Conservation (phyloP, 2,113 vertebrate genomes). For the Dinomys branickii region DNA sequence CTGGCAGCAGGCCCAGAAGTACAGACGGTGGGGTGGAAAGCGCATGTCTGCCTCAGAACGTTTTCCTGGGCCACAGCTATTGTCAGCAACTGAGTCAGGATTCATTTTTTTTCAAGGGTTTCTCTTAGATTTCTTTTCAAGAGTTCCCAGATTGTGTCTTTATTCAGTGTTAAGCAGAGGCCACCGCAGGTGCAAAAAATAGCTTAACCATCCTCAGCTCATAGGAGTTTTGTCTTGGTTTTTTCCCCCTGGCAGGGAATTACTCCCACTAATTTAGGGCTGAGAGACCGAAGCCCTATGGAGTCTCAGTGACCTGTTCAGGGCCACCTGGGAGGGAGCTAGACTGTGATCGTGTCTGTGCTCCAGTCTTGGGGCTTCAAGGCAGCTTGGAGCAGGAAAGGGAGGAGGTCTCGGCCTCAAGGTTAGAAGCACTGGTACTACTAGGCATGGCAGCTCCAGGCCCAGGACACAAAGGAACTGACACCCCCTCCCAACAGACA, state of each 20-base stretch:
- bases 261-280: not conserved
- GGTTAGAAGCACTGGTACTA: not conserved
- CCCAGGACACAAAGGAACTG: not conserved
- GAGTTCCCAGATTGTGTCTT: conserved; percentile 51
- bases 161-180: not conserved
- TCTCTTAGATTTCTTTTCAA: conserved; percentile 61
- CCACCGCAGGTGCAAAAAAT: conserved; percentile 14
- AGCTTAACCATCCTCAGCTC: not conserved
- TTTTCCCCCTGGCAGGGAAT: not conserved
- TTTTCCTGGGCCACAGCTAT: not conserved
- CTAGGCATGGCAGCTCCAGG: conserved; percentile 10
- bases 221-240: not conserved
- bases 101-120: conserved; percentile 51
- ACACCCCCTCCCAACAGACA: not conserved
- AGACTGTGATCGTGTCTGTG: not conserved
- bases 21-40: conserved; percentile 44
- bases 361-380: not conserved
- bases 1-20: not conserved
- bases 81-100: conserved; percentile 27
- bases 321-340: conserved; percentile 41
- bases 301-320: not conserved
- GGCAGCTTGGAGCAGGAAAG: not conserved
- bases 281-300: not conserved
- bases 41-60: not conserved
- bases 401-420: not conserved